These are phyloP conservation scores for Tetropium fuscum DNA, from an alignment of 2,888 invertebrate species.

Conservation along the genomic window DNA sequence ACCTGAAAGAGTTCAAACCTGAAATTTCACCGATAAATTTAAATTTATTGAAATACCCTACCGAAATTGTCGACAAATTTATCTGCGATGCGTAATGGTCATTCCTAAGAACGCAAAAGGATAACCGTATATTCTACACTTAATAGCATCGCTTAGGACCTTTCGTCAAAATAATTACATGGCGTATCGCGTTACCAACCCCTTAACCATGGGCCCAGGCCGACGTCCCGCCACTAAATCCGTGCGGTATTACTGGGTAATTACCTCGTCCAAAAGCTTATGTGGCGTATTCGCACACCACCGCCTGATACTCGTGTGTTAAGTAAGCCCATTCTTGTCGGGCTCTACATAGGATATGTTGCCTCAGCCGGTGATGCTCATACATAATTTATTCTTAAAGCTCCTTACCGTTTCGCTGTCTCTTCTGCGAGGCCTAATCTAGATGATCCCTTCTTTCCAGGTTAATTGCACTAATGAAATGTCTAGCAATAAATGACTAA, in stretches of 20 bases:
- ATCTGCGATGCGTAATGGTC: no score
- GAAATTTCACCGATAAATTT: no score
- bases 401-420: conserved; percentile 25
- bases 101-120: no score
- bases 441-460: conserved; percentile 38
- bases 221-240: conserved; percentile 28
- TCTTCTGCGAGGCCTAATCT: conserved; percentile 37
- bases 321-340: conserved; percentile 22
- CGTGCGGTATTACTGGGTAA: conserved; percentile 31
- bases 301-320: background rate
- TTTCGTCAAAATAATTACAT: conserved; percentile 24
- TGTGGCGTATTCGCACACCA: conserved; percentile 17
- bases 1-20: no score
- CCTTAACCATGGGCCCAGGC: conserved; percentile 2
- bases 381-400: conserved; percentile 48
- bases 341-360: conserved; percentile 23
- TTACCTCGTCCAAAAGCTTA: conserved; percentile 27
- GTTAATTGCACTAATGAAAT: conserved; percentile 36
- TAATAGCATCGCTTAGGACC: background rate
- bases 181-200: conserved; percentile 25
- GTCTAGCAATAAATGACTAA: background rate
- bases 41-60: no score
- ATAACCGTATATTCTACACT: background rate
- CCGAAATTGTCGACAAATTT: no score
- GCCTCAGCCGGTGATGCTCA: conserved; percentile 33